A percentile compares a stretch with the other conserved stretches of the same genome.
Evolutionary conservation across 2,797 vertebrate species (phyloP).

Genomic region (Scleropages formosus): DNA sequence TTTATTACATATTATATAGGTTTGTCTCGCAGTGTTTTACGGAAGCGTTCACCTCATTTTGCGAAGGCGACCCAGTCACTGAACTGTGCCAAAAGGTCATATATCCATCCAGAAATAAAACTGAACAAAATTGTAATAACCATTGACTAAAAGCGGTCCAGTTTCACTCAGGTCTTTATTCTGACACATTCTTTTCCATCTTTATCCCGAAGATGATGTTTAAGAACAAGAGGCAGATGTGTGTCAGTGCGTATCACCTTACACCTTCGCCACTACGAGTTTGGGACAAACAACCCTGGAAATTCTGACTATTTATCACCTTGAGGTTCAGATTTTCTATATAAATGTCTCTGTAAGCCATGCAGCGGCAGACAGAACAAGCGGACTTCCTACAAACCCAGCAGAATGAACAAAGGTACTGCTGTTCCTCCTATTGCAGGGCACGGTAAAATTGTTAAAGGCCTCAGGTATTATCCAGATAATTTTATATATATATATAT

Average conservation of each 20-base stretch:
- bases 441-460: neutral
- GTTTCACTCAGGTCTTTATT: too few species aligned
- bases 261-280: slow-evolving; percentile 25
- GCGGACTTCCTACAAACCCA: neutral
- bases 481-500: too few species aligned
- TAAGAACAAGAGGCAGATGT: slow-evolving; percentile 37
- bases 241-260: slow-evolving; percentile 39
- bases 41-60: too few species aligned
- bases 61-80: too few species aligned
- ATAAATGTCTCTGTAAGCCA: slow-evolving; percentile 30
- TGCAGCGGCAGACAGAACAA: neutral
- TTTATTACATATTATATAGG: too few species aligned
- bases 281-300: neutral
- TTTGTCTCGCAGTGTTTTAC: too few species aligned
- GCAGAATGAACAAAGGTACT: slow-evolving; percentile 44
- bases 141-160: too few species aligned
- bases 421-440: slow-evolving; percentile 23
- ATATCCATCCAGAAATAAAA: too few species aligned
- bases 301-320: slow-evolving; percentile 36
- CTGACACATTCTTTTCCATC: too few species aligned
- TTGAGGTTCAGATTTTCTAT: slow-evolving; percentile 15
- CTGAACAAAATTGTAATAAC: too few species aligned
- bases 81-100: too few species aligned
- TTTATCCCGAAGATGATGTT: slow-evolving; percentile 27
- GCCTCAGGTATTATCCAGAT: too few species aligned